These are phyloP conservation scores for Siphonodentalium dalli DNA, from an alignment of 2,888 invertebrate species.

Conservation along the genomic window DNA sequence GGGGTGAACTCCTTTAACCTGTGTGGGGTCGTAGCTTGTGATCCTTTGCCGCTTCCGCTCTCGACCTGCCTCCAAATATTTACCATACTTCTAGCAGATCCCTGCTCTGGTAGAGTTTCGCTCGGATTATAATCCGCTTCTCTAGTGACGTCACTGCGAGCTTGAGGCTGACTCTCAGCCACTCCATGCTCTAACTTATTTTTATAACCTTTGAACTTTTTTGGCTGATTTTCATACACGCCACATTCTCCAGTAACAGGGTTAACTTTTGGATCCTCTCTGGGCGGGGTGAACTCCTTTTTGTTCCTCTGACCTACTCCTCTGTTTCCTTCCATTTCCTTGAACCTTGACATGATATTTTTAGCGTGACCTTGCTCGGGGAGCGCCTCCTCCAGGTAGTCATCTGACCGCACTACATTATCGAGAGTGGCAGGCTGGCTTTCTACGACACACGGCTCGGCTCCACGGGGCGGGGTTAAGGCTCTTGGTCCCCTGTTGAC, in stretches of 20 bases:
- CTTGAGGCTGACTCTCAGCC: constrained; percentile 49
- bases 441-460: constrained; percentile 43
- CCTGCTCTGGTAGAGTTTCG: constrained; percentile 67
- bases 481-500: constrained; percentile 36
- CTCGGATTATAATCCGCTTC: constrained; percentile 50
- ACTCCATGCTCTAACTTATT: constrained; percentile 44
- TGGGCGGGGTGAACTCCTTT: constrained; percentile 49
- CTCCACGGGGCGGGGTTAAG: constrained; percentile 48
- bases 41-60: constrained; percentile 37
- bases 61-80: constrained; percentile 88
- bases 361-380: constrained; percentile 78
- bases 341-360: constrained; percentile 68
- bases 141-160: constrained; percentile 65
- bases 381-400: constrained; percentile 46
- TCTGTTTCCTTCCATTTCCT: constrained; percentile 31
- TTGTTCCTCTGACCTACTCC: constrained; percentile 27
- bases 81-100: constrained; percentile 82
- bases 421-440: constrained; percentile 31
- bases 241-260: constrained; percentile 33
- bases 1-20: constrained; percentile 47
- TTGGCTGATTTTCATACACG: constrained; percentile 38
- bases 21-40: constrained; percentile 37
- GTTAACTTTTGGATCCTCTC: constrained; percentile 39
- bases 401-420: constrained; percentile 40
- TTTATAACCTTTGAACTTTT: constrained; percentile 29